phyloP scores from a whole-genome alignment of 2,113 vertebrate species.

The Elachura formosa region DNA sequence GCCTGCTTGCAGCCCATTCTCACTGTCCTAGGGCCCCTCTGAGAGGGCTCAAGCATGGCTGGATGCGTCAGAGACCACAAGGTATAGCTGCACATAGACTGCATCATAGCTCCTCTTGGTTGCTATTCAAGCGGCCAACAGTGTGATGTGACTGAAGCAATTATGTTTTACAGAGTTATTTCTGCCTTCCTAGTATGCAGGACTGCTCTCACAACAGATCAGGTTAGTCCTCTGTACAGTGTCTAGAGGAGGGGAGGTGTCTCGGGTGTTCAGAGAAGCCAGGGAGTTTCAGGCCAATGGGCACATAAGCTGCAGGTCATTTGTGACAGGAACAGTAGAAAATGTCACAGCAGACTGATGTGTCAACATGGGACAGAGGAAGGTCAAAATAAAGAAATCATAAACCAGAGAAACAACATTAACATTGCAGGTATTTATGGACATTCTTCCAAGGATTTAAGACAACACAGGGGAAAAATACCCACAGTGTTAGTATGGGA shows the following conservation, averaged over 20 bases:
- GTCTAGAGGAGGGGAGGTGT: not conserved
- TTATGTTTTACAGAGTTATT: not conserved
- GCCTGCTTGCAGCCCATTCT: not conserved
- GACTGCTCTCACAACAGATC: not conserved
- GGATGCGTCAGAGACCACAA: not conserved
- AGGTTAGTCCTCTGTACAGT: not conserved
- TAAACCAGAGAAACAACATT: not conserved
- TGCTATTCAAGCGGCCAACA: accelerated
- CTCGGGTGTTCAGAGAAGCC: not conserved
- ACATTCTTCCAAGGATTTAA: not conserved
- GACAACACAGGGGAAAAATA: not conserved
- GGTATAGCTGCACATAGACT: accelerated
- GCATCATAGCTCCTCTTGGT: not conserved
- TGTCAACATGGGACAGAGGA: not conserved
- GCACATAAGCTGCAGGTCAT: not conserved
- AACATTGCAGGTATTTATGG: not conserved
- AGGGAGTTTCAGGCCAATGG: not conserved
- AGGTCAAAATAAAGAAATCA: not conserved
- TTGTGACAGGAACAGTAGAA: not conserved
- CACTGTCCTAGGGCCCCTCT: not conserved
- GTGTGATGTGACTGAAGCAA: not conserved
- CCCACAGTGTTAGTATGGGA: accelerated
- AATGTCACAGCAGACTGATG: not conserved
- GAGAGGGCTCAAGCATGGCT: not conserved
- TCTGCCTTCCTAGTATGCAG: not conserved